Evolutionary conservation across 1,140 invertebrate genomes (phyloP), one percentile per base, ranked within the genome.

Genomic region (Panagrolaimus sp.): DNA sequence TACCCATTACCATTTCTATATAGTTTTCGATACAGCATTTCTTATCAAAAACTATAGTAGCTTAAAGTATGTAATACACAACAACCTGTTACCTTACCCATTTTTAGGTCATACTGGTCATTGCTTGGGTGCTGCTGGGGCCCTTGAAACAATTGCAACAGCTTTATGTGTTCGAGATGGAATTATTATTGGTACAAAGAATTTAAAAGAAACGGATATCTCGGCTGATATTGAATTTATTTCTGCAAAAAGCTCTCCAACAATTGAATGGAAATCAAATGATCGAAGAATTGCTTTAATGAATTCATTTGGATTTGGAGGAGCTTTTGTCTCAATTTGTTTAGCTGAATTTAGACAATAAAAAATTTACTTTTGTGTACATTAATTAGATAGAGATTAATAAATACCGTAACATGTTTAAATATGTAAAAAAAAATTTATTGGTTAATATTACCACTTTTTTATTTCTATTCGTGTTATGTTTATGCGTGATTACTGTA

Each of bases 271-370:
- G 68, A 77, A 74, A 78, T 87, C 90, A 80, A 86, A 93, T 74
- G 58, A 64, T n/a, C 12, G 69, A 17, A 68, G 65, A 45, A 63
- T 77, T 9, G 93, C 92, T n/a, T 83, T 98, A 48, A 96, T 94
- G 85, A 98, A 98, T 86, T 94, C 94, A 14, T 98, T 98, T 88
- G 96, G 95, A 7, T 98, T 98, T 88, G 95, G 95, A 67, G 96
- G 95, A 43, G 97, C 94, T 21, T 98, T 98, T 88, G 92, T 92
- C 26, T 52, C 48, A 24, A n/a, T 52, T 52, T 52, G 48, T 52
- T 52, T 52, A 15, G 48, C 9, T 14, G 48, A 52, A 14, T 52
- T 21, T 52, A 52, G 48, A n/a, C n/a, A n/a, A n/a, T n/a, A n/a
- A n/a, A n/a, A n/a, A n/a, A n/a, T n/a, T n/a, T n/a, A n/a, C n/a